Conservation (phyloP, 2,113 vertebrate genomes). For the Lycaon pictus region DNA sequence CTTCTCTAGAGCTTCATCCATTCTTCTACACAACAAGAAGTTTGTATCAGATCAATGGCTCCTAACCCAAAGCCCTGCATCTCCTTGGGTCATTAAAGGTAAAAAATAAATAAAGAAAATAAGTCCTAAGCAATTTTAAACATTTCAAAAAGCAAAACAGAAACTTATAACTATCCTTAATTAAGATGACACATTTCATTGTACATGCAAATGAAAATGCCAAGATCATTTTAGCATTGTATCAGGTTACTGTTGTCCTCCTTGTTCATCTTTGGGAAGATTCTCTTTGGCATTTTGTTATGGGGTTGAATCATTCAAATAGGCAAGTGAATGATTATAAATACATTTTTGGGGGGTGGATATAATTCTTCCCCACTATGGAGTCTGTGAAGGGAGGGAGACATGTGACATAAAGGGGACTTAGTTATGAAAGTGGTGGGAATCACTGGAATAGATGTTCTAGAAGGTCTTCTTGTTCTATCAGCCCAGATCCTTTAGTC, state of each 20-base stretch:
- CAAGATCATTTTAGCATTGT: not conserved
- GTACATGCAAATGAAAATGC: not conserved
- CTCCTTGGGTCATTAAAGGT: not conserved
- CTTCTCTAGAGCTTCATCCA: not conserved
- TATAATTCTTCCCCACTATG: not conserved
- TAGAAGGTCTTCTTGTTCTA: not conserved
- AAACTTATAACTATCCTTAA: conserved; percentile 10
- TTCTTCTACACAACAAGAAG: not conserved
- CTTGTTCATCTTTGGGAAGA: not conserved
- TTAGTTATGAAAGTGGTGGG: not conserved
- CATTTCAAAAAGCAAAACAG: not conserved
- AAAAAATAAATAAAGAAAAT: not conserved
- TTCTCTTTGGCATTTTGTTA: not conserved
- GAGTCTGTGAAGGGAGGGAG: not conserved
- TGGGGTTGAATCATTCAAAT: not conserved
- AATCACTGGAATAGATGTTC: not conserved
- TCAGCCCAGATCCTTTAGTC: not conserved
- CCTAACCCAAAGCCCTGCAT: conserved; percentile 5
- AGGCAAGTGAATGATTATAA: not conserved
- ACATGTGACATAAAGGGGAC: not conserved
- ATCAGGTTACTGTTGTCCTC: not conserved
- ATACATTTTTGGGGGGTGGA: not conserved
- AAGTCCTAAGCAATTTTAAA: conserved; percentile 17
- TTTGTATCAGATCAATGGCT: not conserved
- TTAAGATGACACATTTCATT: not conserved